Percentiles rank a stretch among this genome's conserved stretches.
phyloP scores from a whole-genome alignment of 2,888 invertebrate genomes.

The Acleris sparsana region DNA sequence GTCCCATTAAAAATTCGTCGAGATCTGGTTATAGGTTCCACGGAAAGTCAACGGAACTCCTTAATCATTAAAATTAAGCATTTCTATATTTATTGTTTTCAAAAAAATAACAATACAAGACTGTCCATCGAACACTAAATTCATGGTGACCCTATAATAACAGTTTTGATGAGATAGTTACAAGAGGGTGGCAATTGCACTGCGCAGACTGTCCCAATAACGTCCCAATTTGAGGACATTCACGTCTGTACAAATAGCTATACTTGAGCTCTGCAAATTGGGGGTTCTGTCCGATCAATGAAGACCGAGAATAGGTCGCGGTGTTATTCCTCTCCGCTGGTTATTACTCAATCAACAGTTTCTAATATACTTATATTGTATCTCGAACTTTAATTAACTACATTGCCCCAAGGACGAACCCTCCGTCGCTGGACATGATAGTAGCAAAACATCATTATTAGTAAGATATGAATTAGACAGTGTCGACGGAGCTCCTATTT shows the following conservation, averaged over 20 bases:
- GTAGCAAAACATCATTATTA: too few relatives aligned
- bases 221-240: slow-evolving; percentile 23
- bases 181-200: slow-evolving; percentile 15
- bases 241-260: slow-evolving; percentile 18
- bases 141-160: not conserved
- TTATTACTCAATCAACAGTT: too few relatives aligned
- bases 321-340: not conserved
- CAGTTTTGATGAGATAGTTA: slow-evolving; percentile 14
- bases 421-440: too few relatives aligned
- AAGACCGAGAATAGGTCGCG: not conserved
- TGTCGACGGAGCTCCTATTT: too few relatives aligned
- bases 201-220: slow-evolving; percentile 27
- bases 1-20: too few relatives aligned
- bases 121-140: not conserved
- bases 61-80: too few relatives aligned
- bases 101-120: not conserved
- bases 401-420: too few relatives aligned
- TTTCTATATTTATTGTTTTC: not conserved
- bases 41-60: too few relatives aligned
- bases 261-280: slow-evolving; percentile 12
- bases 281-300: slow-evolving; percentile 3
- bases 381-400: too few relatives aligned
- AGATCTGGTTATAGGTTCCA: too few relatives aligned
- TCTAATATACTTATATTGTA: too few relatives aligned
- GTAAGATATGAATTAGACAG: too few relatives aligned